A percentile compares a stretch with the other conserved stretches of the same genome.
phyloP scores from a whole-genome alignment of 2,797 vertebrate species.

The Anableps anableps region DNA sequence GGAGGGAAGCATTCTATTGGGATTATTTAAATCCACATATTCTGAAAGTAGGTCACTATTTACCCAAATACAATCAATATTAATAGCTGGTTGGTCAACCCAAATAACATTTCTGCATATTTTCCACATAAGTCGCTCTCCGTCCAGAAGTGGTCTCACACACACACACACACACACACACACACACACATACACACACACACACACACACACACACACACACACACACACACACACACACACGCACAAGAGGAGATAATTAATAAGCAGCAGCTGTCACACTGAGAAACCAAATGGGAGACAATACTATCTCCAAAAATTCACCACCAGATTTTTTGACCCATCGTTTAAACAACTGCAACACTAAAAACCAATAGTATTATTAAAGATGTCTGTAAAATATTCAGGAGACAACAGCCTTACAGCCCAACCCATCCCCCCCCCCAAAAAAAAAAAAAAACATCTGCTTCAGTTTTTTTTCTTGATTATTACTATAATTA shows the following conservation, averaged over 20 bases:
- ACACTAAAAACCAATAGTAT: neutral
- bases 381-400: neutral
- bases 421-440: too few species aligned
- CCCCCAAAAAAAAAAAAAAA: neutral
- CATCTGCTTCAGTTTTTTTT: neutral
- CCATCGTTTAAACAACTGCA: conserved; percentile 17
- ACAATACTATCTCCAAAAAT: conserved; percentile 34
- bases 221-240: conserved; percentile 1
- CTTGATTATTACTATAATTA: neutral
- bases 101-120: conserved; percentile 82
- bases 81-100: conserved; percentile 82
- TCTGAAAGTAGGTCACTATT: conserved; percentile 85
- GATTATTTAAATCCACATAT: conserved; percentile 84
- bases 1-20: conserved; percentile 77
- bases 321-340: conserved; percentile 34
- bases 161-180: neutral
- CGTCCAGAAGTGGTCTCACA: conserved; percentile 26
- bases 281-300: conserved; percentile 24
- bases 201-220: neutral
- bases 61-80: conserved; percentile 83
- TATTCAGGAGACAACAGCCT: neutral
- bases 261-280: conserved; percentile 41
- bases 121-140: conserved; percentile 61
- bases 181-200: neutral
- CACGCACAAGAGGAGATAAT: conserved; percentile 31